Evolutionary conservation across 1,140 invertebrate species (phyloP).

Genomic region (Temnothorax longispinosus): DNA sequence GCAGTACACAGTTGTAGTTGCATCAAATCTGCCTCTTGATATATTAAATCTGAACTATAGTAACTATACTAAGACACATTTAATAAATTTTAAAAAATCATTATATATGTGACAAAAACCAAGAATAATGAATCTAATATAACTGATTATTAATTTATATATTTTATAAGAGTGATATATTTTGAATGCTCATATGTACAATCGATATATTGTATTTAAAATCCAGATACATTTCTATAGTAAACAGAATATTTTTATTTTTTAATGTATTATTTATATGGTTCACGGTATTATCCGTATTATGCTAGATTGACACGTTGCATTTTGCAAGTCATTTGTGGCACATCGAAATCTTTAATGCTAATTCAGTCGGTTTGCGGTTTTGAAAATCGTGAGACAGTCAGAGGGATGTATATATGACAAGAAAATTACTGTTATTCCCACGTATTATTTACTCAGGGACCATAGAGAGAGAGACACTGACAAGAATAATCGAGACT

Average conservation of each 20-base stretch:
- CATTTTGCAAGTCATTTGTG: constrained; percentile 4
- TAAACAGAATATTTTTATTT: not conserved
- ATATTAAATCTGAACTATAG: not conserved
- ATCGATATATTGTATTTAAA: too few relatives aligned
- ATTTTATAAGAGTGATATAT: too few relatives aligned
- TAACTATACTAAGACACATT: not conserved
- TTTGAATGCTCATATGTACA: too few relatives aligned
- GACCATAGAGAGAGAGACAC: not conserved
- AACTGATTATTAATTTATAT: not conserved
- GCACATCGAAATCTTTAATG: not conserved
- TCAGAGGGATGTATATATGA: not conserved
- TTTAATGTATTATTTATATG: too few relatives aligned
- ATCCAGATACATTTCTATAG: not conserved
- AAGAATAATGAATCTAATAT: not conserved
- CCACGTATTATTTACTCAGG: constrained; percentile 9
- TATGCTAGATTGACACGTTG: not conserved
- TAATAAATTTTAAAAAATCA: too few relatives aligned
- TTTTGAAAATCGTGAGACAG: constrained; percentile 10
- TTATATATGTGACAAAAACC: not conserved
- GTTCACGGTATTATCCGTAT: too few relatives aligned
- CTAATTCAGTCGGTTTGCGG: constrained; percentile 47
- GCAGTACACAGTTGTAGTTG: not conserved
- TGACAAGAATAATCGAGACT: constrained; percentile 13
- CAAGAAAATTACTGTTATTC: constrained; percentile 39
- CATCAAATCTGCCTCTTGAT: not conserved